These are phyloP conservation scores for Apodemus agrarius DNA, from an alignment of 2,797 vertebrate genomes.

Conservation along the genomic window DNA sequence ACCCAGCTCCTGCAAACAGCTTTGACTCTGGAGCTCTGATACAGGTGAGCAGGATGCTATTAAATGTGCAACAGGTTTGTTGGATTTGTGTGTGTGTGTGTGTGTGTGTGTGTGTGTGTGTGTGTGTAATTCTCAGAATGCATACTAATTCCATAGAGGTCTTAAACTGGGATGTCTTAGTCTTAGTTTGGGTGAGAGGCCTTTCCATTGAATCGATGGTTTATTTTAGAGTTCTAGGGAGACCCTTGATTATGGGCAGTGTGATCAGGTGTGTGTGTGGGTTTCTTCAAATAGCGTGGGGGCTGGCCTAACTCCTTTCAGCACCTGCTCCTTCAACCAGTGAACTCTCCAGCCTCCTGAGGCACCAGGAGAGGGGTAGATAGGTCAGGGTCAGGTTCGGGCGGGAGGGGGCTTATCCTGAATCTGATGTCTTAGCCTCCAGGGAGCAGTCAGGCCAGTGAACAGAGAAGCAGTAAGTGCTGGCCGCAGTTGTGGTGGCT, in stretches of 20 bases:
- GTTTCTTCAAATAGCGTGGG: background rate
- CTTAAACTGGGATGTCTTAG: background rate
- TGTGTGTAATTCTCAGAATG: background rate
- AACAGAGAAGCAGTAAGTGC: background rate
- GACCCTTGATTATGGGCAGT: background rate
- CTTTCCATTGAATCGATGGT: background rate
- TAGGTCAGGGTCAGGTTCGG: background rate
- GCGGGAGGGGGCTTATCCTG: background rate
- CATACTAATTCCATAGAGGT: background rate
- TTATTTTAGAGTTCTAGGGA: slow-evolving; percentile 42
- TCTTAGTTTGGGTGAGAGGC: background rate
- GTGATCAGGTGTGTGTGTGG: background rate
- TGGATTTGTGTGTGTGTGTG: background rate
- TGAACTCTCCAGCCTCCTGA: background rate
- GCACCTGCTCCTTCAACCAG: background rate
- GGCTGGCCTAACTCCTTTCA: background rate
- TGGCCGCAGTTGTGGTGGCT: background rate
- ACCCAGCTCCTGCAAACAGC: background rate
- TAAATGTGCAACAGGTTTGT: background rate
- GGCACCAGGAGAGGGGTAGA: background rate
- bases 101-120: background rate
- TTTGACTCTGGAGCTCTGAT: background rate
- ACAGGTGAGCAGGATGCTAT: background rate
- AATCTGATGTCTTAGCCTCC: background rate
- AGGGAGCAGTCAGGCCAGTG: background rate